These are phyloP conservation scores for Conus betulinus DNA, from an alignment of 1,140 invertebrate genomes.

Conservation along the genomic window DNA sequence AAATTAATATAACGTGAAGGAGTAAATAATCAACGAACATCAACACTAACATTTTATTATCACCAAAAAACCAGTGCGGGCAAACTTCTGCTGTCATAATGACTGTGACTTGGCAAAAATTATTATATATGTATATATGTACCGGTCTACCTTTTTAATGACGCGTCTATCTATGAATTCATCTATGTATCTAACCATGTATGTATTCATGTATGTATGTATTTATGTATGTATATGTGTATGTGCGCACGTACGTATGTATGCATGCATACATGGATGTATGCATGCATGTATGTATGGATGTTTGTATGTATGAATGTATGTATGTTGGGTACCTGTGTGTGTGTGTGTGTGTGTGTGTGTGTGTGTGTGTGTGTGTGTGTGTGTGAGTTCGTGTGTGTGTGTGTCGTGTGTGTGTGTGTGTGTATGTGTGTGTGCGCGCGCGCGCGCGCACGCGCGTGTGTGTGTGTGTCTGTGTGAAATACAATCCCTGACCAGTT, in stretches of 20 bases:
- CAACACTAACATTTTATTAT: no score
- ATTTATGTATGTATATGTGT: neutral
- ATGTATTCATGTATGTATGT: neutral
- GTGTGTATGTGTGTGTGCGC: neutral
- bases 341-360: neutral
- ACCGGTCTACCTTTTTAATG: neutral
- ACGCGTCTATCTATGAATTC: neutral
- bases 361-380: neutral
- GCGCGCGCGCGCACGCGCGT: no score
- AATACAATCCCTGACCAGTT: no score
- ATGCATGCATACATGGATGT: neutral
- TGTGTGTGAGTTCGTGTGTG: constrained; percentile 2
- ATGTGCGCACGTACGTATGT: neutral
- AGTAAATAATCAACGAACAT: no score
- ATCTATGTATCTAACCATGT: neutral
- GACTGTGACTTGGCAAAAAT: no score
- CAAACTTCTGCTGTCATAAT: no score
- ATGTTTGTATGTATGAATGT: neutral
- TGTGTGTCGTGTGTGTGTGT: constrained; percentile 16
- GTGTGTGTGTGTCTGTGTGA: constrained; percentile 26
- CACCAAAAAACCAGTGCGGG: no score
- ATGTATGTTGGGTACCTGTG: neutral
- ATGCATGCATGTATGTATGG: neutral
- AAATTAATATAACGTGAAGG: no score
- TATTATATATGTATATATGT: neutral